A percentile compares a stretch with the other conserved stretches of the same genome.
These are phyloP conservation scores for Crotalus adamanteus DNA, from an alignment of 2,797 vertebrate species.

Conservation along the genomic window DNA sequence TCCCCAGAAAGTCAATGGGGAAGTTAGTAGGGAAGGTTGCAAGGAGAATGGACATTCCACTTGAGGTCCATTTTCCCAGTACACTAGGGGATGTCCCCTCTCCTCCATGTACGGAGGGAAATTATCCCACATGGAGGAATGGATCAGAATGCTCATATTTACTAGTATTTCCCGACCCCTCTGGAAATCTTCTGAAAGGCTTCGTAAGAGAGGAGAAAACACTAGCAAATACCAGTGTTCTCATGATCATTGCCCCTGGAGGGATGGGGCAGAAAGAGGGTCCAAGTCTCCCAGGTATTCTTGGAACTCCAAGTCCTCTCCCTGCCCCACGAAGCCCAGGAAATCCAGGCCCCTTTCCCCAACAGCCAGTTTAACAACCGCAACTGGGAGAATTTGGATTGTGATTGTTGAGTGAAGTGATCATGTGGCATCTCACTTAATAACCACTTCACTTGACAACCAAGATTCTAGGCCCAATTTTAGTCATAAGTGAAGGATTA, in stretches of 20 bases:
- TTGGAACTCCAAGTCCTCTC: background rate
- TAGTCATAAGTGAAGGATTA: background rate
- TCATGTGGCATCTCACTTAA: background rate
- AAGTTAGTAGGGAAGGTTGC: background rate
- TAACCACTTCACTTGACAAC: background rate
- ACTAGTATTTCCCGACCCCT: background rate
- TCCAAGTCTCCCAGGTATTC: background rate
- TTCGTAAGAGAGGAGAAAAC: background rate
- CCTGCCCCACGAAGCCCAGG: background rate
- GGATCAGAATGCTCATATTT: background rate
- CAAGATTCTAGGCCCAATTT: background rate
- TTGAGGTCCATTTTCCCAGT: background rate
- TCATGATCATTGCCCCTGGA: background rate
- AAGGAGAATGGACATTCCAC: background rate
- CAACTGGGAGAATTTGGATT: background rate
- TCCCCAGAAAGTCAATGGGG: background rate
- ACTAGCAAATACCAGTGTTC: background rate
- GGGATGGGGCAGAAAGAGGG: background rate
- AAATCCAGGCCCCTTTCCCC: background rate
- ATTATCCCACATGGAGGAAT: background rate
- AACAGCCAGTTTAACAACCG: background rate
- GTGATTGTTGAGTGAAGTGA: background rate
- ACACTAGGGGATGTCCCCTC: background rate
- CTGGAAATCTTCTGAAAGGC: background rate
- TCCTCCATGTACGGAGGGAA: background rate